Evolutionary conservation across 2,888 invertebrate genomes (phyloP), one percentile per base, ranked within the genome.

Genomic region (Thecophora atra): DNA sequence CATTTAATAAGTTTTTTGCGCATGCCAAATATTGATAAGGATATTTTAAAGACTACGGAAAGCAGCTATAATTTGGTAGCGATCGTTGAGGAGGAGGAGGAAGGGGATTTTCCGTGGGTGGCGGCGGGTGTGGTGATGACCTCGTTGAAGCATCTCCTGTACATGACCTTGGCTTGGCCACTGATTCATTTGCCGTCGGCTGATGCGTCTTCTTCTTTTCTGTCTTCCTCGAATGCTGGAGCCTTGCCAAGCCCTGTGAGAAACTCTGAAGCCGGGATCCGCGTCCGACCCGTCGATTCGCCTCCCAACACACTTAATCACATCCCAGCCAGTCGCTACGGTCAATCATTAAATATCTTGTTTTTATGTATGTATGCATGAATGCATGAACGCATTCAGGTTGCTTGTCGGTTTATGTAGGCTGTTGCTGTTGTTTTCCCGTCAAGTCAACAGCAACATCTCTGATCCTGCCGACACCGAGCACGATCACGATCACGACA

Each of bases 231-330:
- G 37, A 37, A 37, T 37, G 15, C 7, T 66, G 51, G 65, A 66
- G 52, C 52, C 30, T 66, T 66, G 26, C 51, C 7, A 37, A 47
- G n/a, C 37, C 8, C 30, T 52, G 54, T 54, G 67, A 67, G 67
- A 54, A 54, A 67, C 42, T 56, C 42, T 21, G 37, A 54, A 67
- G 19, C 51, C 30, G 52, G 8, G 37, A 37, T n/a, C n/a, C 37
- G 7, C 26, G 19, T 17, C n/a, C 56, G 37, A 15, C 54, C 19
- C 26, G 54, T 67, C 37, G 21, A 56, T 42, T 67, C 67, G 44
- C 64, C 64, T 67, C 28, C 67, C 54, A 37, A 67, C 54, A 67
- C 54, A 67, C 67, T 54, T 67, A 54, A 67, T 54, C 67, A 66
- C 65, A 54, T 67, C 67, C 54, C 54, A 66, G 67, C 54, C 54